Percentiles rank a stretch among this genome's conserved stretches.
Conservation (phyloP, 2,113 vertebrate genomes). For the Elanoides forficatus region DNA sequence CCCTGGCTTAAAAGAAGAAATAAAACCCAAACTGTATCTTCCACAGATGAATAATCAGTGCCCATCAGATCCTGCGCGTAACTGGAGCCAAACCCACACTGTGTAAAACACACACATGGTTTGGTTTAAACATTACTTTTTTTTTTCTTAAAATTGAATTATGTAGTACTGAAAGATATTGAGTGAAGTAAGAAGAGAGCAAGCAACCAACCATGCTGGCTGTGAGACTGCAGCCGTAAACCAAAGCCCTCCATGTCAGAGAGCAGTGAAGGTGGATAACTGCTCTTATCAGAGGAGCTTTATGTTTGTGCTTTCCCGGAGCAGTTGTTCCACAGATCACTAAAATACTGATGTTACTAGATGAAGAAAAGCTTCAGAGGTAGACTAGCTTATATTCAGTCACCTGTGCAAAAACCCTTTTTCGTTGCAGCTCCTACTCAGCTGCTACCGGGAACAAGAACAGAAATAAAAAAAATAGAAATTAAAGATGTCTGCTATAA, state of each 20-base stretch:
- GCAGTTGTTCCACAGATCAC: neutral
- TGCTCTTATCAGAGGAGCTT: accelerated
- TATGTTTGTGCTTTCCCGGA: neutral
- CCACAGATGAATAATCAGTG: neutral
- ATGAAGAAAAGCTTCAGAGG: neutral
- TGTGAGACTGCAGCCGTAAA: neutral
- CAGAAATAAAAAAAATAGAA: neutral
- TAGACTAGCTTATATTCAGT: neutral
- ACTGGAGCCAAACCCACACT: neutral
- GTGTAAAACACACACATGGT: neutral
- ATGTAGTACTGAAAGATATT: neutral
- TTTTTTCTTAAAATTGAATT: neutral
- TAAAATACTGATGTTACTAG: neutral
- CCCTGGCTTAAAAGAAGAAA: neutral
- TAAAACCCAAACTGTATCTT: neutral
- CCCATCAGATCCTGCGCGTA: neutral
- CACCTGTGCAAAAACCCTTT: neutral
- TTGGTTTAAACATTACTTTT: neutral
- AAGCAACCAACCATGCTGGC: neutral
- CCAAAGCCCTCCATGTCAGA: neutral
- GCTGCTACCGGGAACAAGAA: neutral
- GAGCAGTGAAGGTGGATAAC: neutral
- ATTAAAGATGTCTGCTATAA: neutral
- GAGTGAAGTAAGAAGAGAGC: neutral
- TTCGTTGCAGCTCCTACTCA: neutral